phyloP scores from a whole-genome alignment of 2,797 vertebrate genomes.

The Tolypeutes matacus region DNA sequence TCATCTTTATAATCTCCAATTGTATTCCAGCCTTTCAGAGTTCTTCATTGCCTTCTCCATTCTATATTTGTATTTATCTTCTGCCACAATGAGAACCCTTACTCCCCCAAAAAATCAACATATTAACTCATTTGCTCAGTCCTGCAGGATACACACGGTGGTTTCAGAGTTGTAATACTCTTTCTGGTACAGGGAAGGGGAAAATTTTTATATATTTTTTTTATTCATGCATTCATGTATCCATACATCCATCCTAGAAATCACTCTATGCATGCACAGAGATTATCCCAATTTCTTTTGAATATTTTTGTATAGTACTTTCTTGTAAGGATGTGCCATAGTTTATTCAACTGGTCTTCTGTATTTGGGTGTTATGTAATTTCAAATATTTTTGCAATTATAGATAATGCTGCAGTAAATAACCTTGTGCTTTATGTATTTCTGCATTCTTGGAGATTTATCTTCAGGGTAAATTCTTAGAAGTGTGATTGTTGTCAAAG shows the following conservation, averaged over 20 bases:
- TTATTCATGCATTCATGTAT: neutral
- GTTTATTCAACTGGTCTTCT: neutral
- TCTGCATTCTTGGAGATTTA: neutral
- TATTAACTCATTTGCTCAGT: constrained; percentile 7
- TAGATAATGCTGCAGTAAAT: neutral
- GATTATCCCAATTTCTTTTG: neutral
- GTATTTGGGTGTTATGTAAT: neutral
- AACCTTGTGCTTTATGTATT: neutral
- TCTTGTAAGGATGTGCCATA: neutral
- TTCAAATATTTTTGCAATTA: neutral
- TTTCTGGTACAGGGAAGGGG: neutral
- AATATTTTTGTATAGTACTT: neutral
- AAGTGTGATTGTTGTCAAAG: neutral
- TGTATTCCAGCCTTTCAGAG: neutral
- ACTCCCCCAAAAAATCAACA: neutral
- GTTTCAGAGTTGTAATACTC: neutral
- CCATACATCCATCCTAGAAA: neutral
- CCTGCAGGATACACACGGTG: neutral
- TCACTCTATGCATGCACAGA: neutral
- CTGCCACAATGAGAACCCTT: neutral
- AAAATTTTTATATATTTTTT: neutral
- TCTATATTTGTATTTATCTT: neutral
- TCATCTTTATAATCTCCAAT: neutral
- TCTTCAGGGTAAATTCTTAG: neutral
- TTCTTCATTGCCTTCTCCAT: neutral